Base-by-base conservation (phyloP, 2,888 invertebrate genomes). In the Eledona agricola region DNA sequence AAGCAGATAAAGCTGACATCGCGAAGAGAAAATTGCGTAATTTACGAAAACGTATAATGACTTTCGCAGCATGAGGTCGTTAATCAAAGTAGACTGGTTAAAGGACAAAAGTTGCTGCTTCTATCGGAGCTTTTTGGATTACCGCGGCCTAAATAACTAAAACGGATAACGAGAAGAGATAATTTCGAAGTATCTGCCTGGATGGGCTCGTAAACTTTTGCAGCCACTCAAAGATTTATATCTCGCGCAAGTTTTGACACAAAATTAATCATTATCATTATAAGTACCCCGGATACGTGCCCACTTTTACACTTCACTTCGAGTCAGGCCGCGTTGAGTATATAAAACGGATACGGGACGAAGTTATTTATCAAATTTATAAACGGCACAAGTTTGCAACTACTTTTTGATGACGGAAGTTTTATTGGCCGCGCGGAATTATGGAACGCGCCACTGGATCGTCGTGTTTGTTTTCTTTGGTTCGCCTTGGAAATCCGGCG, bases 21-120 rank as follows among this genome's bases (percentile, higher is more conserved):
- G 63, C 65, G 59, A 65, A 65, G 59, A 58, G 66, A 63, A 65
- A 67, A 68, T 66, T 66, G 60, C 64, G 65, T 70, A 69, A 70
- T 70, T 71, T 71, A 71, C 68, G 67, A 69, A 68, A 69, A 70
- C 68, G 65, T 69, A 45, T 43, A 71, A 71, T 69, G 70, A 71
- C 67, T 70, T 65, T 65, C 64, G 59, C 62, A 57, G 63, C 62
- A 60, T 63, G 60, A 63, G 57, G 66, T 71, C 71, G 71, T 72
- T 72, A 71, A 72, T 72, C 72, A 72, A 71, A 67, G 60, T 46
- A 59, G 59, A 60, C 57, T 56, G 55, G 52, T 57, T 59, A 60
- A 62, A 64, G 64, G 59, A 66, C 63, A 62, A 67, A 66, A 66
- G 67, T 65, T 65, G 58, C 55, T 51, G 23, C 42, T 47, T 59